phyloP scores from a whole-genome alignment of 2,113 vertebrate species.

The Clarias gariepinus region DNA sequence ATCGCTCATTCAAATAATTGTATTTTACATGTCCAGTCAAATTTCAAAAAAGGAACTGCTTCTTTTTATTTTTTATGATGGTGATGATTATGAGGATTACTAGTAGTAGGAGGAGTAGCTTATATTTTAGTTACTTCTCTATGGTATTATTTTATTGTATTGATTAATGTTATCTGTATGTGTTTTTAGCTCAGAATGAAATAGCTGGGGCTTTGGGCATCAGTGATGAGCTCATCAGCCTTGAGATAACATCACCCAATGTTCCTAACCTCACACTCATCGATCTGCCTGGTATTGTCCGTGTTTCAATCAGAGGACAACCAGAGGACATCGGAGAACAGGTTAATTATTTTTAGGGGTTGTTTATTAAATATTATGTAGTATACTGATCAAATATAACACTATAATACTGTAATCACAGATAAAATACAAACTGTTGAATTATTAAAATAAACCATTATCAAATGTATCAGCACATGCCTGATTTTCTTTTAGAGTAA shows the following conservation, averaged over 20 bases:
- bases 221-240: conserved; percentile 78
- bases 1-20: too few relatives aligned
- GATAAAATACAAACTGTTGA: background rate
- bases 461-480: background rate
- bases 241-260: conserved; percentile 76
- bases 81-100: too few relatives aligned
- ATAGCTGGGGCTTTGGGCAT: conserved; percentile 78
- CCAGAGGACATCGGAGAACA: conserved; percentile 79
- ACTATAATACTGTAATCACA: background rate
- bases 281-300: conserved; percentile 89
- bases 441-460: background rate
- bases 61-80: too few relatives aligned
- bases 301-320: conserved; percentile 83
- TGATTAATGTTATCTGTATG: background rate
- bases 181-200: conserved; percentile 73
- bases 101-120: too few relatives aligned
- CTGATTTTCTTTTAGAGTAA: conserved; percentile 75
- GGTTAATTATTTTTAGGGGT: conserved; percentile 61
- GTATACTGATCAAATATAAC: background rate
- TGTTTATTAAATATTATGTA: background rate
- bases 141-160: background rate
- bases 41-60: too few relatives aligned
- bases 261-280: conserved; percentile 90
- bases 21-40: too few relatives aligned
- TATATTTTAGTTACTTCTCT: background rate